Evolutionary conservation across 2,888 invertebrate species (phyloP).

Genomic region (Tridacna gigas): DNA sequence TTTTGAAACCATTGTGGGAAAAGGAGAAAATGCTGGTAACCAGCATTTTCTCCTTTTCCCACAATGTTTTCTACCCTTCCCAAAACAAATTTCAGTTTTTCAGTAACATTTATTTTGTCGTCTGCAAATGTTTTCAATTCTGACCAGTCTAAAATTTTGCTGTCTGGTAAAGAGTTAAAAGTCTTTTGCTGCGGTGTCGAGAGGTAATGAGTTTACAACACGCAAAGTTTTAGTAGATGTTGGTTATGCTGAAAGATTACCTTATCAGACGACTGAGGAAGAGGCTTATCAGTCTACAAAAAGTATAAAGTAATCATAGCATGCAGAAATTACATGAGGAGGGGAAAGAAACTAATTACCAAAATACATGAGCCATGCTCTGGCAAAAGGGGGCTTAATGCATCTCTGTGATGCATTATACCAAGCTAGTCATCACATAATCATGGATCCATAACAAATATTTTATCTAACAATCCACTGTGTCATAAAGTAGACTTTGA

Average conservation of each 20-base stretch:
- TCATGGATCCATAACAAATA: too few relatives aligned
- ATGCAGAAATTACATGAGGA: conserved; percentile 13
- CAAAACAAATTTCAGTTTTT: neutral
- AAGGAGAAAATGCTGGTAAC: too few relatives aligned
- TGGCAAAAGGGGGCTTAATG: too few relatives aligned
- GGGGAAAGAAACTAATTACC: neutral
- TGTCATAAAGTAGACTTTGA: too few relatives aligned
- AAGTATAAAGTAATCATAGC: neutral
- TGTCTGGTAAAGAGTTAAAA: conserved; percentile 10
- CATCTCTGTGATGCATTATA: too few relatives aligned
- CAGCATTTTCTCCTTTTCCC: too few relatives aligned
- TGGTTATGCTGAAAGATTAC: conserved; percentile 3
- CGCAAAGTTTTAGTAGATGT: neutral
- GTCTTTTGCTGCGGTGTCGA: neutral
- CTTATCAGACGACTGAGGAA: conserved; percentile 15
- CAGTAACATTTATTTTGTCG: neutral
- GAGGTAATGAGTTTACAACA: neutral
- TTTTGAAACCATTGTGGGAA: too few relatives aligned
- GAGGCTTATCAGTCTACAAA: conserved; percentile 40
- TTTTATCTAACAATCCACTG: too few relatives aligned
- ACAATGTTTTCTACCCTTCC: too few relatives aligned
- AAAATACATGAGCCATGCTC: too few relatives aligned
- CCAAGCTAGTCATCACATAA: too few relatives aligned
- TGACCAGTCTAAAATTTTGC: conserved; percentile 4
- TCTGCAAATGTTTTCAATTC: too few relatives aligned